phyloP scores from a whole-genome alignment of 1,140 invertebrate genomes.

The Thrips palmi region DNA sequence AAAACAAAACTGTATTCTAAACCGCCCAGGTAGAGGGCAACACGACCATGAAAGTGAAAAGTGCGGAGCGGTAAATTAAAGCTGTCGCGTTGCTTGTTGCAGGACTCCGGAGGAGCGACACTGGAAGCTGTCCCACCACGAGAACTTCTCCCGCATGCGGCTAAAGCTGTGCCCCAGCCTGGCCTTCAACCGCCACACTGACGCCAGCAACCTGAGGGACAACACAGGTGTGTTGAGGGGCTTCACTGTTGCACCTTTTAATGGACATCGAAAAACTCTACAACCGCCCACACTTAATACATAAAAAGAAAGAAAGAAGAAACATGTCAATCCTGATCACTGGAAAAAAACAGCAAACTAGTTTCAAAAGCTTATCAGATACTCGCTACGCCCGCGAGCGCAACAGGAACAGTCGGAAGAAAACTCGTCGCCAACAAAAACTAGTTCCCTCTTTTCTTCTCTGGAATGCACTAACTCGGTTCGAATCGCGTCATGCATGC shows the following conservation, averaged over 20 bases:
- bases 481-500: too few relatives aligned
- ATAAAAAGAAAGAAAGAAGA: constrained; percentile 7
- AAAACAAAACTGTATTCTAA: too few relatives aligned
- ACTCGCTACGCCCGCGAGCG: too few relatives aligned
- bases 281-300: constrained; percentile 1
- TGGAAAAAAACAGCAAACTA: too few relatives aligned
- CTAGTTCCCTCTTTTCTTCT: too few relatives aligned
- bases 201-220: constrained; percentile 41
- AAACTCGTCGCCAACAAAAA: too few relatives aligned
- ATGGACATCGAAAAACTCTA: background rate
- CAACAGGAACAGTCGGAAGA: too few relatives aligned
- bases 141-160: constrained; percentile 43
- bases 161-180: constrained; percentile 36
- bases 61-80: background rate
- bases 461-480: too few relatives aligned
- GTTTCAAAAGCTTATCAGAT: too few relatives aligned
- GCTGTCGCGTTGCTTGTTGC: constrained; percentile 12
- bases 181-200: constrained; percentile 35
- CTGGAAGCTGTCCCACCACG: constrained; percentile 41
- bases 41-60: background rate
- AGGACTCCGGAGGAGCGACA: constrained; percentile 21
- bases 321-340: too few relatives aligned
- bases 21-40: too few relatives aligned
- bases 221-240: constrained; percentile 30
- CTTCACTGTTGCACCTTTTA: background rate